These are phyloP conservation scores for Canis aureus DNA, from an alignment of 2,113 vertebrate species.

Conservation along the genomic window DNA sequence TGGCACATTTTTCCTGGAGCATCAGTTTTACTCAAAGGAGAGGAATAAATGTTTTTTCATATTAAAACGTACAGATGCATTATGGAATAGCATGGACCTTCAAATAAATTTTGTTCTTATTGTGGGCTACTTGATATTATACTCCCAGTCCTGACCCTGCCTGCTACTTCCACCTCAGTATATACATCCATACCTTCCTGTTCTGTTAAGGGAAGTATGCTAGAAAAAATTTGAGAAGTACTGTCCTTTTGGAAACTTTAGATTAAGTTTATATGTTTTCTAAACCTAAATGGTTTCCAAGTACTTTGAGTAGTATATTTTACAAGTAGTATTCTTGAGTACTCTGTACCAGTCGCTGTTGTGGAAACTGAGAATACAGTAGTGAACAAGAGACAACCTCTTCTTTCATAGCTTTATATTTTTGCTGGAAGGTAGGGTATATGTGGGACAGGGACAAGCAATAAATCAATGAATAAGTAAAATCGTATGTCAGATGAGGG, in stretches of 20 bases:
- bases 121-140: background rate
- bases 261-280: background rate
- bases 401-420: background rate
- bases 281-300: background rate
- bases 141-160: background rate
- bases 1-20: background rate
- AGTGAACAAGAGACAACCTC: background rate
- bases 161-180: background rate
- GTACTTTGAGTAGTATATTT: constrained; percentile 3
- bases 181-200: background rate
- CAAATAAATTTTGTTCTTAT: constrained; percentile 23
- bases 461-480: background rate
- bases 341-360: background rate
- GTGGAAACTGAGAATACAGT: background rate
- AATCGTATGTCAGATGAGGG: background rate
- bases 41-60: constrained; percentile 2
- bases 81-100: background rate
- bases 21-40: constrained; percentile 3
- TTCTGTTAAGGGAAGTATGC: constrained; percentile 6
- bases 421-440: background rate
- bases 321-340: background rate
- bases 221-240: constrained; percentile 9
- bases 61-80: background rate
- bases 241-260: background rate
- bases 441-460: background rate